Percentiles rank a stretch among this genome's conserved stretches.
Conservation (phyloP, 2,113 vertebrate species). For the Phalacrocorax brasilianus region DNA sequence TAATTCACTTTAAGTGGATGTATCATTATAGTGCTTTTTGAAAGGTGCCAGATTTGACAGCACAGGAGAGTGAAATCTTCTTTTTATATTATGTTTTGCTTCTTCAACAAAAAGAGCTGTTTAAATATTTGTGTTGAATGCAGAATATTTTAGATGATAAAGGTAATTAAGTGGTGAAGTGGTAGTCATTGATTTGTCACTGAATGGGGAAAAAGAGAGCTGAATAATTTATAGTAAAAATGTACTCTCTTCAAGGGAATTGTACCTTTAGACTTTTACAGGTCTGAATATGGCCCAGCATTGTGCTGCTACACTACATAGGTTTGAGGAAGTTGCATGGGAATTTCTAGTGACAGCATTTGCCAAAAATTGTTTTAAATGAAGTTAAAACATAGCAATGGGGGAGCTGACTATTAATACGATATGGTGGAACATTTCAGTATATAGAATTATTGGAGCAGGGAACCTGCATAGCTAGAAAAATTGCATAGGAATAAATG, state of each 20-base stretch:
- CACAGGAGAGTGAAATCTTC: constrained; percentile 25
- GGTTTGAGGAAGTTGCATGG: neutral
- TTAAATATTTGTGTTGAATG: constrained; percentile 66
- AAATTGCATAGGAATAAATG: neutral
- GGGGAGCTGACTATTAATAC: neutral
- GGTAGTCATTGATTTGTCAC: constrained; percentile 62
- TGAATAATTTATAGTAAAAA: constrained; percentile 60
- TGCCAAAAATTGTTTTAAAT: neutral
- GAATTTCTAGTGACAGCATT: neutral
- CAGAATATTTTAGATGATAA: constrained; percentile 59
- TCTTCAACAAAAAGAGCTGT: constrained; percentile 52
- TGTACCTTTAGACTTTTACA: neutral
- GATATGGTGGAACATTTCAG: neutral
- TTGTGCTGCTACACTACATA: neutral
- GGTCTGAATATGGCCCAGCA: neutral
- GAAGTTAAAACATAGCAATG: neutral
- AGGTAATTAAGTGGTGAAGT: constrained; percentile 62
- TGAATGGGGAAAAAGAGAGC: constrained; percentile 13
- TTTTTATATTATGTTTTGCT: constrained; percentile 60
- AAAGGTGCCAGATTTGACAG: constrained; percentile 55
- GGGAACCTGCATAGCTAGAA: neutral
- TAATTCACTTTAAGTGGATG: constrained; percentile 53
- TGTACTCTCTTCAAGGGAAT: neutral
- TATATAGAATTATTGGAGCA: neutral
- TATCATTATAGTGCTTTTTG: constrained; percentile 37